A percentile compares a stretch with the other conserved stretches of the same genome.
These are phyloP conservation scores for Acrobasis repandana DNA, from an alignment of 2,888 invertebrate species.

Conservation along the genomic window DNA sequence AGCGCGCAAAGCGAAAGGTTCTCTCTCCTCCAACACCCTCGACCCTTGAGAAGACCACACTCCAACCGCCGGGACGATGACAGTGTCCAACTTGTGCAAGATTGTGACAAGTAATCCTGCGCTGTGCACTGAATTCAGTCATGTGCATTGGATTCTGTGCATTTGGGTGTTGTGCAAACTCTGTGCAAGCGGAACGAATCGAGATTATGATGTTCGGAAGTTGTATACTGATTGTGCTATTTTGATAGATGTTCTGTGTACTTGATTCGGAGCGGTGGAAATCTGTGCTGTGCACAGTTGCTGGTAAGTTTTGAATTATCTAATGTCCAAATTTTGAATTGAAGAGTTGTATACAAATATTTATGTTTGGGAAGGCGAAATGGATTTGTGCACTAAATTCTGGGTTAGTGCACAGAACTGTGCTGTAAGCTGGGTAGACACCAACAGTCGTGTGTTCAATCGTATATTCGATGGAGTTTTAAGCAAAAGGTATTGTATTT, in stretches of 20 bases:
- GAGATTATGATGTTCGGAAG: neutral
- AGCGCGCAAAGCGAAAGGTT: slow-evolving; percentile 63
- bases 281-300: slow-evolving; percentile 7
- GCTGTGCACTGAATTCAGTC: slow-evolving; percentile 16
- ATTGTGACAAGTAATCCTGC: slow-evolving; percentile 62
- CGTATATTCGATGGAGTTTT: neutral
- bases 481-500: neutral
- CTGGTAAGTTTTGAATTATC: neutral
- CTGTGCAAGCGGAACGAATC: neutral
- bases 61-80: slow-evolving; percentile 57
- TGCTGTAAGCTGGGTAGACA: no score
- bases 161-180: slow-evolving; percentile 3
- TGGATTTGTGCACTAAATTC: slow-evolving; percentile 1
- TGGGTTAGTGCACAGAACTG: neutral
- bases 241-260: neutral
- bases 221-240: neutral
- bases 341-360: neutral
- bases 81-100: slow-evolving; percentile 67
- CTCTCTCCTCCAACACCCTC: slow-evolving; percentile 69
- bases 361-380: neutral
- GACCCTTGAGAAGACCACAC: slow-evolving; percentile 63
- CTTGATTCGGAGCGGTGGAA: neutral
- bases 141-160: slow-evolving; percentile 14
- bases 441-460: no score
- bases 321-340: neutral